A percentile compares a stretch with the other conserved stretches of the same genome.
These are phyloP conservation scores for Trichopria drosophilae DNA, from an alignment of 2,888 invertebrate species.

Conservation along the genomic window DNA sequence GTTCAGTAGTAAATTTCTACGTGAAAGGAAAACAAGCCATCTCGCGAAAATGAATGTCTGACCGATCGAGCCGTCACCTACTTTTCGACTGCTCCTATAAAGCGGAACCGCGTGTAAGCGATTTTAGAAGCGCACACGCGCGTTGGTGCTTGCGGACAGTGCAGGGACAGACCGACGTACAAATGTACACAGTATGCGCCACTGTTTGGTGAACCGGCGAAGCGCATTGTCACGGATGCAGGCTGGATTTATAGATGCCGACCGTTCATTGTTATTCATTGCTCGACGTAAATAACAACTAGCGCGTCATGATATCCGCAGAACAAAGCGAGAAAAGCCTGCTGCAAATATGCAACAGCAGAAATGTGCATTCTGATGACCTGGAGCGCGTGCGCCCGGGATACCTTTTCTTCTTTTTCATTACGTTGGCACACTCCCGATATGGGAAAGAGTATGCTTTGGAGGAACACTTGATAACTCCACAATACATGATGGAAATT, in stretches of 20 bases:
- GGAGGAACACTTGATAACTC: too few species aligned
- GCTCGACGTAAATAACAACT: constrained; percentile 44
- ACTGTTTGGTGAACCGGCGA: too few species aligned
- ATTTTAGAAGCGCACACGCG: too few species aligned
- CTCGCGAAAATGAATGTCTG: constrained; percentile 1
- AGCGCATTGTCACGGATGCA: constrained; percentile 38
- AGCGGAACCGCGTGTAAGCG: too few species aligned
- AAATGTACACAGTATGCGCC: too few species aligned
- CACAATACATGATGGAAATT: too few species aligned
- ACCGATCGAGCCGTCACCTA: constrained; percentile 4
- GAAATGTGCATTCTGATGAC: constrained; percentile 34
- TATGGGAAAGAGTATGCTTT: too few species aligned
- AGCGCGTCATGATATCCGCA: constrained; percentile 40
- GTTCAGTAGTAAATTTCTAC: not conserved
- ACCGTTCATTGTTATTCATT: constrained; percentile 46
- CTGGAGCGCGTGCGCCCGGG: too few species aligned
- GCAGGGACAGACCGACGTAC: too few species aligned
- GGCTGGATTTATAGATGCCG: constrained; percentile 40
- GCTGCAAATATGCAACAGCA: constrained; percentile 34
- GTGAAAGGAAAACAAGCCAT: not conserved
- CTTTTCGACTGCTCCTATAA: too few species aligned
- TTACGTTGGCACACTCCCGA: too few species aligned
- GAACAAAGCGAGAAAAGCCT: constrained; percentile 35
- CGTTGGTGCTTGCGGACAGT: too few species aligned
- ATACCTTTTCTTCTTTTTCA: constrained; percentile 6